Evolutionary conservation across 2,797 vertebrate genomes (phyloP).

Genomic region (Acropternis orthonyx): DNA sequence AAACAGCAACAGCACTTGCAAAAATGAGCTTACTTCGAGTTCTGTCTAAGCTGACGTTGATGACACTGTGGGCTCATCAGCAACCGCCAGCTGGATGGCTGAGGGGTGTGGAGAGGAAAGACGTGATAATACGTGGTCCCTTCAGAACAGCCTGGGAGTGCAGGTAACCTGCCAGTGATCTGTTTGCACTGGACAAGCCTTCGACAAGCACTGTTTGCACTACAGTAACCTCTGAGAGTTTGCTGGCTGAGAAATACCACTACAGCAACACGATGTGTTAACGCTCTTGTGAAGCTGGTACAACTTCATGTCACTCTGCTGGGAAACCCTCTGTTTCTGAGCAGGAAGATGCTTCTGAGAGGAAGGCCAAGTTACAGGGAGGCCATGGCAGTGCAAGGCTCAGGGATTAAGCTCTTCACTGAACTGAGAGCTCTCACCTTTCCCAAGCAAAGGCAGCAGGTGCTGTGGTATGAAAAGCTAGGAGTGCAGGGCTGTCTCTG

Average conservation of each 20-base stretch:
- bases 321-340: not conserved
- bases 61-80: not conserved
- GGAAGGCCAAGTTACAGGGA: not conserved
- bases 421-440: not conserved
- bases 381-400: not conserved
- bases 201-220: not conserved
- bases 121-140: not conserved
- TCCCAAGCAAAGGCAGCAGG: not conserved
- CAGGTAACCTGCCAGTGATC: not conserved
- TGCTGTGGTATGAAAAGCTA: not conserved
- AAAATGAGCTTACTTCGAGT: not conserved
- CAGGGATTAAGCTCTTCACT: not conserved
- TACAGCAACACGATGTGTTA: not conserved
- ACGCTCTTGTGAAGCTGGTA: not conserved
- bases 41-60: not conserved
- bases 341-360: not conserved
- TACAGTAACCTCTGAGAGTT: not conserved
- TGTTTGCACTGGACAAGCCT: not conserved
- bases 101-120: not conserved
- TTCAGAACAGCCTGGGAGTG: not conserved
- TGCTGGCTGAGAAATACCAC: not conserved
- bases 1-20: not conserved
- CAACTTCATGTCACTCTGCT: not conserved
- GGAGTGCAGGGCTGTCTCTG: not conserved
- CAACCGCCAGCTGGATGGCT: not conserved